These are phyloP conservation scores for Aquatica leii DNA, from an alignment of 2,888 invertebrate genomes.

Conservation along the genomic window DNA sequence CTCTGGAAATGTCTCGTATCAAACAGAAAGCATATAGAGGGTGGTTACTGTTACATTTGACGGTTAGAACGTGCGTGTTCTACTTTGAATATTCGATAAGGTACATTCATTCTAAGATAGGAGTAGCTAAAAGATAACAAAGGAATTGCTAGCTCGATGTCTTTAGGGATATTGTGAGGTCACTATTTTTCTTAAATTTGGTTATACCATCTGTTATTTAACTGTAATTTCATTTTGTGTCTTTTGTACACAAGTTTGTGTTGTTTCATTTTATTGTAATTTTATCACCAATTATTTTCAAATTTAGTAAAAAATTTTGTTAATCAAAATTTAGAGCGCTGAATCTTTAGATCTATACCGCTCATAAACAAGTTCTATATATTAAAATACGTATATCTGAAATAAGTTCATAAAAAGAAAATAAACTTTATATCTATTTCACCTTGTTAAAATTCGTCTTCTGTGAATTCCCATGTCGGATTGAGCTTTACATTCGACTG, in stretches of 20 bases:
- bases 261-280: too few species aligned
- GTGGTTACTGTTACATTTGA: slow-evolving; percentile 58
- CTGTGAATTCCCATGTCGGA: slow-evolving; percentile 46
- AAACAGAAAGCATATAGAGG: slow-evolving; percentile 63
- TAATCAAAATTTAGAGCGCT: too few species aligned
- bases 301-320: too few species aligned
- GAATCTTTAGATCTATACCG: too few species aligned
- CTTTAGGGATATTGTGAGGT: slow-evolving; percentile 46
- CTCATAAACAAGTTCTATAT: too few species aligned
- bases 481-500: slow-evolving; percentile 47
- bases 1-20: slow-evolving; percentile 60
- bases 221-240: neutral
- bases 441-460: slow-evolving; percentile 46
- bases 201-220: neutral
- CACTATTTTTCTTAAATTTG: slow-evolving; percentile 28
- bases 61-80: slow-evolving; percentile 48
- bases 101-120: slow-evolving; percentile 48
- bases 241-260: too few species aligned
- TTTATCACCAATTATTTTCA: too few species aligned
- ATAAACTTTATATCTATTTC: slow-evolving; percentile 40
- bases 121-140: slow-evolving; percentile 59
- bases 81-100: neutral
- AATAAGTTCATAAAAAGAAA: slow-evolving; percentile 34
- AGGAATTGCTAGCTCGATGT: slow-evolving; percentile 56
- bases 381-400: slow-evolving; percentile 19